Base-by-base conservation (phyloP, 2,113 vertebrate genomes). In the Forbesichthys agassizii region DNA sequence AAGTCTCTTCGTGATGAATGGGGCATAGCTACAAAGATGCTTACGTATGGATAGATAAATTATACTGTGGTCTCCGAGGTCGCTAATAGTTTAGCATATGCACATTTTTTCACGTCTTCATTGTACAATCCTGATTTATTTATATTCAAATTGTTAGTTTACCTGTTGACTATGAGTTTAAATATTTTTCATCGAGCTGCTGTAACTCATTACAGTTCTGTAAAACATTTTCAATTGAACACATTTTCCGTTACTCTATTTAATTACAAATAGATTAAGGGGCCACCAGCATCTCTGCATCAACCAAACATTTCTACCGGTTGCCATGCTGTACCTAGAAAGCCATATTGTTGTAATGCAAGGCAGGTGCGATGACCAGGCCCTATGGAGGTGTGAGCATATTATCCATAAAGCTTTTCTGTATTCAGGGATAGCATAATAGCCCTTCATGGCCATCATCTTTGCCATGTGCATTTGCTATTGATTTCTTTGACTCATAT, bases 401-500 rank as follows among this genome's bases (percentile, higher is more conserved):
- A 42, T 7, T 42, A 42, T 6, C 4, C 7, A 3, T 42, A 5
- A 42, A 42, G 3, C 36, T 42, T 42, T 42, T 42, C 36, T 42
- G 36, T 27, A 3, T 6, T 42, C 7, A 42, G 4, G 36, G 4
- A 1, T 42, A 42, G 36, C 36, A 6, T 42, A 42, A 42, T 42
- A 42, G 36, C 36, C 36, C 36, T 42, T 42, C 5, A 42, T 42
- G 36, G 36, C 36, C 7, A 33, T 33, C 13, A 13, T 79, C 64
- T 64, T 33, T 36, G 65, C 57, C 58, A 65, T 48, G 20, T 61
- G 46, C 57, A 18, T 65, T 52, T 52, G 47, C 61, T 61, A 42
- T 69, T 61, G 73, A 80, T 75, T 71, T 62, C 27, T 27, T 9
- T 48, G 42, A 33, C 68, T 16, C 33, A 56, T 66, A 53, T 65